Conservation (phyloP, 2,888 invertebrate genomes). For the Periphyllus acericola region DNA sequence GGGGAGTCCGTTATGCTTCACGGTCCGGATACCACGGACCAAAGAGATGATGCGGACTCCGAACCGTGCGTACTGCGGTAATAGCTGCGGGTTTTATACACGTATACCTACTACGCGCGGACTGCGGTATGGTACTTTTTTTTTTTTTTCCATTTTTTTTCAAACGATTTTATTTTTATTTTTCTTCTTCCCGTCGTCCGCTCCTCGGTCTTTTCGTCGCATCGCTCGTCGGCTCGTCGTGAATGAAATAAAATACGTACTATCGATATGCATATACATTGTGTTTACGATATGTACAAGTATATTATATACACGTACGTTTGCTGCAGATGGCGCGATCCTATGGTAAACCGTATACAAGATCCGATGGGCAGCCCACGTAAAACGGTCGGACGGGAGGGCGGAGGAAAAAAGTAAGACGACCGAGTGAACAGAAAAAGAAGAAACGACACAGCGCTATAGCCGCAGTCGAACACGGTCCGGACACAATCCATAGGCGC, state of each 20-base stretch:
- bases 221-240: constrained; percentile 40
- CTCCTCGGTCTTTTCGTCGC: constrained; percentile 26
- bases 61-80: constrained; percentile 36
- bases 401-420: neutral
- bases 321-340: too few relatives aligned
- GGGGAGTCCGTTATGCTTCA: constrained; percentile 60
- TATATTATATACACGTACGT: neutral
- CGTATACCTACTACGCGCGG: neutral
- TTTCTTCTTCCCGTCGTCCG: neutral
- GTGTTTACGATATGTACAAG: neutral
- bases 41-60: constrained; percentile 58
- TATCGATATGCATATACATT: neutral
- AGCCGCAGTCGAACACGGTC: constrained; percentile 9
- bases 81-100: neutral
- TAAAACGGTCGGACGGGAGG: neutral
- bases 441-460: constrained; percentile 4
- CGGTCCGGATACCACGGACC: constrained; percentile 59
- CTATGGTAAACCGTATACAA: constrained; percentile 21
- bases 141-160: neutral
- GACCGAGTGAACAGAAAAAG: neutral
- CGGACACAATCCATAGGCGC: constrained; percentile 29
- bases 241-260: constrained; percentile 45
- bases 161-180: too few relatives aligned
- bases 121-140: neutral
- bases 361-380: constrained; percentile 22